These are phyloP conservation scores for Sinocyclocheilus grahami DNA, from an alignment of 2,113 vertebrate species.

Conservation along the genomic window DNA sequence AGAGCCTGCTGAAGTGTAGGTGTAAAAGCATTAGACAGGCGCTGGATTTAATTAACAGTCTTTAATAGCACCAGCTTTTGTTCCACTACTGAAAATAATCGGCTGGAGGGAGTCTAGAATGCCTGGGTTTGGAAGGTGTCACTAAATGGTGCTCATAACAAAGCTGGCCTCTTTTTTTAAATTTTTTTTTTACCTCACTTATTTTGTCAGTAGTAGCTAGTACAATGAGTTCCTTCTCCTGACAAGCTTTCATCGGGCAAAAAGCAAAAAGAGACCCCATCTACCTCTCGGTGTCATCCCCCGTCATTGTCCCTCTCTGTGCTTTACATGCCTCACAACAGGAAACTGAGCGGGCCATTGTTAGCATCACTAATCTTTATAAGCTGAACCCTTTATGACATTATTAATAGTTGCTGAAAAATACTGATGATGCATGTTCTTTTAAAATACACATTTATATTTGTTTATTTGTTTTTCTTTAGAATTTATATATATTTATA, in stretches of 20 bases:
- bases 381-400: background rate
- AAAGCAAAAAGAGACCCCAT: conserved; percentile 24
- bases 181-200: conserved; percentile 18
- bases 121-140: conserved; percentile 69
- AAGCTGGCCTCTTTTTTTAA: conserved; percentile 36
- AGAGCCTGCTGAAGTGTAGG: conserved; percentile 72
- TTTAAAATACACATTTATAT: too few species aligned
- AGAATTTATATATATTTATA: too few species aligned
- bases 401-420: background rate
- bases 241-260: conserved; percentile 59
- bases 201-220: conserved; percentile 44
- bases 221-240: conserved; percentile 43
- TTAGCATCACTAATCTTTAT: background rate
- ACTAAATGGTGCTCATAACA: conserved; percentile 65
- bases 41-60: conserved; percentile 75
- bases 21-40: conserved; percentile 65
- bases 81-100: conserved; percentile 67
- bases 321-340: background rate
- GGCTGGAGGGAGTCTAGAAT: conserved; percentile 65
- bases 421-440: background rate
- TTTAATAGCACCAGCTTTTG: conserved; percentile 69
- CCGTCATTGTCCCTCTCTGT: background rate
- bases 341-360: background rate
- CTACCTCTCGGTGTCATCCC: background rate
- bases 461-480: too few species aligned